Percentiles rank a stretch among this genome's conserved stretches.
These are phyloP conservation scores for Capreolus pygargus DNA, from an alignment of 2,113 vertebrate species.

Conservation along the genomic window DNA sequence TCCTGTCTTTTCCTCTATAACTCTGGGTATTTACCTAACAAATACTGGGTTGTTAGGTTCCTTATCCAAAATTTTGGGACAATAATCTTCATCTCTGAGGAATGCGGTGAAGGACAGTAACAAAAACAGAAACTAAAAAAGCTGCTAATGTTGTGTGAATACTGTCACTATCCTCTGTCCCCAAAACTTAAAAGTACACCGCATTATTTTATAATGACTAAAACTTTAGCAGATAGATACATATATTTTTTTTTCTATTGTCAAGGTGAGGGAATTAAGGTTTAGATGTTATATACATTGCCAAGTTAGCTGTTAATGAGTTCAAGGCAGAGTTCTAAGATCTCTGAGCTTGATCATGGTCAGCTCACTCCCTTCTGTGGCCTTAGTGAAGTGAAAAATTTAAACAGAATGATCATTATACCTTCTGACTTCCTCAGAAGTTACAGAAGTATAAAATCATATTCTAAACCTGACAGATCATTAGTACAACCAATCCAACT, in stretches of 20 bases:
- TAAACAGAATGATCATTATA: background rate
- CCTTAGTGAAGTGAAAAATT: background rate
- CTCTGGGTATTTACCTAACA: background rate
- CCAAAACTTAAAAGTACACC: background rate
- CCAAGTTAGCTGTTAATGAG: background rate
- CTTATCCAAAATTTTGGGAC: background rate
- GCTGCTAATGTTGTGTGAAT: background rate
- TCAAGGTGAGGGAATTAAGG: background rate
- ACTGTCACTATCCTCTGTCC: background rate
- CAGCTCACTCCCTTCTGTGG: background rate
- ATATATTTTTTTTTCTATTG: background rate
- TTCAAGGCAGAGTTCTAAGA: background rate
- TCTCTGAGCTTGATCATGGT: background rate
- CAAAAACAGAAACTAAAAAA: background rate
- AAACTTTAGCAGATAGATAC: background rate
- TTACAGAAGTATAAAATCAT: conserved; percentile 25
- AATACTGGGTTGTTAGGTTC: background rate
- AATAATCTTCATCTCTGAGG: background rate
- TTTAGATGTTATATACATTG: background rate
- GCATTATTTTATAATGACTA: background rate
- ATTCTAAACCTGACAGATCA: background rate
- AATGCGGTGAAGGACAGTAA: background rate
- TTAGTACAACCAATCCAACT: background rate
- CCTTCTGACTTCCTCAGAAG: background rate
- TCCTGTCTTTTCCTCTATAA: background rate